Evolutionary conservation across 2,888 invertebrate species (phyloP).

Genomic region (Drosophila pseudotalamancana): DNA sequence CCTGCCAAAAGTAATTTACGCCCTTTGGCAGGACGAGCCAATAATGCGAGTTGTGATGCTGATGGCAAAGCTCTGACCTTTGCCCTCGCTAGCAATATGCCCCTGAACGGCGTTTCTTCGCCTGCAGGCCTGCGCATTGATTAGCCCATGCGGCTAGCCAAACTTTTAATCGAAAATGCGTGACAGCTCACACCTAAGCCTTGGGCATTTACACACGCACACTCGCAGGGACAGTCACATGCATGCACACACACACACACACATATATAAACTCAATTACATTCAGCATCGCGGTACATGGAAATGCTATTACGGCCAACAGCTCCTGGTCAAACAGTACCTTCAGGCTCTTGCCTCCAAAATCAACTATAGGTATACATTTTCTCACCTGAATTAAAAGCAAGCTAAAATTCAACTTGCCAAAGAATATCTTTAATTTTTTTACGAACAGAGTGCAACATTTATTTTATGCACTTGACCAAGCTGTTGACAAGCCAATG

Average conservation of each 20-base stretch:
- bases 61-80: slow-evolving; percentile 28
- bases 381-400: not conserved
- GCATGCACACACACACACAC: not conserved
- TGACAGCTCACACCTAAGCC: slow-evolving; percentile 39
- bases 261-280: not conserved
- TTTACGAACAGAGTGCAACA: slow-evolving; percentile 10
- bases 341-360: not conserved
- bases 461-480: slow-evolving; percentile 19
- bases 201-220: not conserved
- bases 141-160: slow-evolving; percentile 43
- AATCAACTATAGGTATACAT: slow-evolving; percentile 4
- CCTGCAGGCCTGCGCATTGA: slow-evolving; percentile 40
- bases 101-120: slow-evolving; percentile 36
- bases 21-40: slow-evolving; percentile 52
- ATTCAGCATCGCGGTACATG: slow-evolving; percentile 11
- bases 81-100: slow-evolving; percentile 19
- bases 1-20: slow-evolving; percentile 70
- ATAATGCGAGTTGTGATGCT: slow-evolving; percentile 49
- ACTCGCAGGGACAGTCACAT: not conserved
- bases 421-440: not conserved
- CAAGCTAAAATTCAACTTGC: not conserved
- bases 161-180: slow-evolving; percentile 75
- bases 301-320: slow-evolving; percentile 18
- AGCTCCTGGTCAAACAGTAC: not conserved
- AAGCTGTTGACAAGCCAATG: slow-evolving; percentile 26